Base-by-base conservation (phyloP, 2,888 invertebrate genomes). In the Oscheius sp. region DNA sequence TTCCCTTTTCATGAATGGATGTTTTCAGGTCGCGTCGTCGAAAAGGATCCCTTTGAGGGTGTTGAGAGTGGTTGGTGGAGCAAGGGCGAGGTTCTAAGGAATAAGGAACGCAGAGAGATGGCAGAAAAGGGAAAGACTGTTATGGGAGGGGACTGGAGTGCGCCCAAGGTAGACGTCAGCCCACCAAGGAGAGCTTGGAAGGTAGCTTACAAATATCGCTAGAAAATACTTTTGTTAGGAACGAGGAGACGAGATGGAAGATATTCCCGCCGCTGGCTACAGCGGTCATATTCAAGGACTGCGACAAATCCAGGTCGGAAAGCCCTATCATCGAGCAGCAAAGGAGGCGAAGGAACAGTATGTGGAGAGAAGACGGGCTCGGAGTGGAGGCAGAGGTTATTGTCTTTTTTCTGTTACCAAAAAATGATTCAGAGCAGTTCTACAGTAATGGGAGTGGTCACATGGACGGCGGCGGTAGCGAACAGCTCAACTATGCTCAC, bases 31-130 rank as follows among this genome's bases (percentile, higher is more conserved):
- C 76, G 70, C 72, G 70, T 82, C 42, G 42, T 42, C 42, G 82
- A 82, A 57, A 82, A 79, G 70, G 81, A 84, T 73, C 82, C 84
- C 13, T 84, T 84, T 63, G 84, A 82, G 50, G 84, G 84, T 35
- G 74, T 84, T 29, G 84, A 84, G 35, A 78, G 79, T 55, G 84
- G 84, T 9, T 79, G 81, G 75, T 84, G 79, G 76, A 81, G 81
- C 47, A 84, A 84, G 71, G 84, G 84, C 75, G 84, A 84, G 48
- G 80, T 84, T 9, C 73, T 77, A 13, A 79, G 84, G 48, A 84
- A 84, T 58, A 78, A 78, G 76, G 81, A 81, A 73, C 74, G 81
- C 21, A 73, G 81, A 33, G 77, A 81, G 66, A 75, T 81, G 75
- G 81, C 79, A 37, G 78, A 78, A 66, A 74, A 77, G 29, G 81